Conservation (phyloP, 2,888 invertebrate genomes). For the Silvanus unidentatus region DNA sequence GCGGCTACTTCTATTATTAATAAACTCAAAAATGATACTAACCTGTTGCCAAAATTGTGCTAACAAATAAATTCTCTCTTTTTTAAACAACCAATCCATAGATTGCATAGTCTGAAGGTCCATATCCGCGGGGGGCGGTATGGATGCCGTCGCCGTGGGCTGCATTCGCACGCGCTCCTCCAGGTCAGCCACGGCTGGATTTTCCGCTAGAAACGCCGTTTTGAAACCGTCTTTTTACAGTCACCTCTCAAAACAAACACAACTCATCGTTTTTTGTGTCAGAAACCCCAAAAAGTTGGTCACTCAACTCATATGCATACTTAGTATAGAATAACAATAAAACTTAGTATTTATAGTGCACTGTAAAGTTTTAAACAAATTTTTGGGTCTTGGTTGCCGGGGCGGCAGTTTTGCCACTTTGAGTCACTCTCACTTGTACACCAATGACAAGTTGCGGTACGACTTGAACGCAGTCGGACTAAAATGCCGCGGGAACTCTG, state of each 20-base stretch:
- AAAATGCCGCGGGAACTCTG: no score
- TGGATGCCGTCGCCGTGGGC: slow-evolving; percentile 57
- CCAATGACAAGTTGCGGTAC: not conserved
- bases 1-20: not conserved
- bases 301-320: not conserved
- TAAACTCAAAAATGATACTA: slow-evolving; percentile 40
- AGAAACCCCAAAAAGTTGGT: not conserved
- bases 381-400: no score
- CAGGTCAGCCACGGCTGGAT: slow-evolving; percentile 31
- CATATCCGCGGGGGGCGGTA: slow-evolving; percentile 70
- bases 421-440: not conserved
- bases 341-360: no score
- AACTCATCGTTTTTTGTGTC: not conserved
- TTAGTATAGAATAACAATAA: no score
- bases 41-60: slow-evolving; percentile 98
- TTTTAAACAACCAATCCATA: slow-evolving; percentile 96
- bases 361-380: no score
- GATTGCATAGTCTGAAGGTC: slow-evolving; percentile 92
- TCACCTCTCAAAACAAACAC: slow-evolving; percentile 5
- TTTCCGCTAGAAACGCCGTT: slow-evolving; percentile 30
- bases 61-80: slow-evolving; percentile 88
- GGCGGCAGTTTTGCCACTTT: not conserved
- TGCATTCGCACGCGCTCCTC: slow-evolving; percentile 58
- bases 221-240: slow-evolving; percentile 15
- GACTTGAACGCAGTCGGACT: no score